Base-by-base conservation (phyloP, 2,888 invertebrate species). In the Hedya salicella region DNA sequence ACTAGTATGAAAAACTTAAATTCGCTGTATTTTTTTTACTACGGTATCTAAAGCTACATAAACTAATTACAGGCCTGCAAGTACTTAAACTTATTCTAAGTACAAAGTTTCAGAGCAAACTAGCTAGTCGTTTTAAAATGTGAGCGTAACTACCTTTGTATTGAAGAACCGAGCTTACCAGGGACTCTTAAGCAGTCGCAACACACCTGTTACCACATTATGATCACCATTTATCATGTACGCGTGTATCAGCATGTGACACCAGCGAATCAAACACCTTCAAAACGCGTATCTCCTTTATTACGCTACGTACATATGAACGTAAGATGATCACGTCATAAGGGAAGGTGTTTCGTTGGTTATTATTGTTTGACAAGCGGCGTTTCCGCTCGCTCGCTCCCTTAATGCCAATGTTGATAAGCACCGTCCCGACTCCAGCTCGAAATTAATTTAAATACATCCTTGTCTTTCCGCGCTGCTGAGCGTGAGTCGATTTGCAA, bases 371-470 rank as follows among this genome's bases (percentile, higher is more conserved):
- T 46, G 65, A 19, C 61, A 64, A 61, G 48, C 48, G 66, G 59
- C 48, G 61, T 61, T 66, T 66, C 66, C 65, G 65, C 49, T 30
- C 40, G 54, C 53, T 16, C 21, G 53, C 40, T 60, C 60, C 59
- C 60, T 54, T 66, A 66, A 66, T 66, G 66, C 61, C 64, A 44
- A 65, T 67, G 71, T 72, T 76, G 74, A 76, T 76, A 75, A 73
- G 73, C 71, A 66, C 73, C 73, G 72, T 68, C 71, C 69, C 70
- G 70, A 65, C 70, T 70, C 60, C 63, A 67, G 69, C 71, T 77
- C 71, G 75, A 86, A 89, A 89, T 89, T 89, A 87, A 88, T 88
- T 89, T 86, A 86, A 86, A 87, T 86, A 86, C 86, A 85, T 86
- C 85, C 83, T 87, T 87, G 88, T 86, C 85, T 89, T 86, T 87